Evolutionary conservation across 1,140 invertebrate species (phyloP).

Genomic region (Pentalonia nigronervosa): DNA sequence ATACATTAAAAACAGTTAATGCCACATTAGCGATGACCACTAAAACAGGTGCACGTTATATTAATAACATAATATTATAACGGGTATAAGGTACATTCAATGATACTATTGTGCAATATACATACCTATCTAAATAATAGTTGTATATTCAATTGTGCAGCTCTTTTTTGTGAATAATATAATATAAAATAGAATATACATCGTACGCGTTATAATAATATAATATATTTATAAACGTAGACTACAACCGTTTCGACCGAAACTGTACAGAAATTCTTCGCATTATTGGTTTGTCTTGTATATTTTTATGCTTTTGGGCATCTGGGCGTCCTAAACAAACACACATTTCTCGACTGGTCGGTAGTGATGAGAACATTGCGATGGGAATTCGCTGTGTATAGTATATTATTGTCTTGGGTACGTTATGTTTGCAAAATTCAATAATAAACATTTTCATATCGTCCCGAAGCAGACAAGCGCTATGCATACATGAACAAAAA

Average conservation of each 20-base stretch:
- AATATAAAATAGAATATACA: not conserved
- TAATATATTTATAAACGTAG: not conserved
- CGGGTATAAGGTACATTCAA: too few species aligned
- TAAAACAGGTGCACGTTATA: too few species aligned
- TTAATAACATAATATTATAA: too few species aligned
- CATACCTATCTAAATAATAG: too few species aligned
- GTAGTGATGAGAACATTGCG: not conserved
- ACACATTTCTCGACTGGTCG: not conserved
- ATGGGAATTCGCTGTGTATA: conserved; percentile 10
- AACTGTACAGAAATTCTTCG: not conserved
- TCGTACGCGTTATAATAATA: not conserved
- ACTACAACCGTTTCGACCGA: not conserved
- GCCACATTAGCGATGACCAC: too few species aligned
- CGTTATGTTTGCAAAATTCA: not conserved
- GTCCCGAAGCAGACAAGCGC: not conserved
- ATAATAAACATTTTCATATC: not conserved
- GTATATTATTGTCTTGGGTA: not conserved
- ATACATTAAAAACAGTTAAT: too few species aligned
- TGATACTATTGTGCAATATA: too few species aligned
- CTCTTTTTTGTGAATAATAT: not conserved
- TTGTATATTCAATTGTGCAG: not conserved
- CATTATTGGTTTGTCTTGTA: not conserved
- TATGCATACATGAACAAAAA: not conserved
- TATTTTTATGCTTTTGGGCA: conserved; percentile 11
- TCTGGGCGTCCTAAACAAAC: conserved; percentile 31